Percentiles rank a stretch among this genome's conserved stretches.
These are phyloP conservation scores for Ochotona curzoniae DNA, from an alignment of 2,113 vertebrate species.

Conservation along the genomic window DNA sequence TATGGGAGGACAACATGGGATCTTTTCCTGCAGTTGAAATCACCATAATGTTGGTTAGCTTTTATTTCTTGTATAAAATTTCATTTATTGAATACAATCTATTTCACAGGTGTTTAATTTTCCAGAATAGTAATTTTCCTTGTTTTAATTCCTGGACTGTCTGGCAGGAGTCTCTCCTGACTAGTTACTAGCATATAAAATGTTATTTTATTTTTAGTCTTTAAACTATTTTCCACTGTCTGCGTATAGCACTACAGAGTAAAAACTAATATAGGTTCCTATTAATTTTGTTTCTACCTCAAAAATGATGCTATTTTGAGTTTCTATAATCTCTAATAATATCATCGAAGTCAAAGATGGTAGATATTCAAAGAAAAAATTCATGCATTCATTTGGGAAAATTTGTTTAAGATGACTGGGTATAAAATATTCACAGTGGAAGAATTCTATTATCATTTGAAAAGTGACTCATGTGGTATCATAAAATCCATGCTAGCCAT, in stretches of 20 bases:
- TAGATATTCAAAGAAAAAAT: background rate
- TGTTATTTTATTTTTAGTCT: conserved; percentile 44
- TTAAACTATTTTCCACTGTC: conserved; percentile 27
- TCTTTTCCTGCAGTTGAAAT: background rate
- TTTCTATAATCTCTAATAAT: background rate
- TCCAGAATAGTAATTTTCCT: conserved; percentile 68
- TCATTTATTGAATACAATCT: conserved; percentile 45
- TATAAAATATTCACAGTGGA: rapidly evolving
- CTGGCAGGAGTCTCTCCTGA: background rate
- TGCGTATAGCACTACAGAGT: background rate
- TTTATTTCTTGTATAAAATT: conserved; percentile 53
- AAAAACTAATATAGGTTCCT: background rate
- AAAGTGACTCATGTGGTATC: background rate
- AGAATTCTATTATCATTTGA: background rate
- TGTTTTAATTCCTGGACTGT: conserved; percentile 58
- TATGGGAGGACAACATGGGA: background rate
- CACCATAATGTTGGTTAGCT: background rate
- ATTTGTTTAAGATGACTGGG: background rate
- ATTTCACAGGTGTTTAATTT: conserved; percentile 66
- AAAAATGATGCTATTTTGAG: conserved; percentile 38
- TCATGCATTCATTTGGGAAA: background rate
- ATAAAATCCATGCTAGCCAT: background rate
- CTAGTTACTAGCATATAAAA: background rate
- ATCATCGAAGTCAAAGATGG: conserved; percentile 49
- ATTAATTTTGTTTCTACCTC: conserved; percentile 50